A percentile compares a stretch with the other conserved stretches of the same genome.
Evolutionary conservation across 2,113 vertebrate genomes (phyloP).

Genomic region (Romanogobio albipinnatus): DNA sequence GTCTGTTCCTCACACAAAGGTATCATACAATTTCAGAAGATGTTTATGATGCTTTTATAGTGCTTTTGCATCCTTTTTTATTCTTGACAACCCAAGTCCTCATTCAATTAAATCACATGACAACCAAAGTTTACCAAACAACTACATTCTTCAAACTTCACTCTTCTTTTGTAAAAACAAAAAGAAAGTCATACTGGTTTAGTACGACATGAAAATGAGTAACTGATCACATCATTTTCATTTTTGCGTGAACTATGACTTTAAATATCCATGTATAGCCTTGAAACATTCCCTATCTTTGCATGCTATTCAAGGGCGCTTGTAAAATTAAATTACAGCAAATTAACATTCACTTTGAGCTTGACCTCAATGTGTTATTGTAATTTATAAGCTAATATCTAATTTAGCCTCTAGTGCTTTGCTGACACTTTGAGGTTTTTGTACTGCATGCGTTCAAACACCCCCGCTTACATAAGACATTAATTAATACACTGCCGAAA

Average conservation of each 20-base stretch:
- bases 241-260: not conserved
- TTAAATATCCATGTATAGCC: not conserved
- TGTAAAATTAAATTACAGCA: not conserved
- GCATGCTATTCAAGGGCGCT: not conserved
- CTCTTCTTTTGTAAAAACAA: not conserved
- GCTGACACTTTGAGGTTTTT: constrained; percentile 24
- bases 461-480: not conserved
- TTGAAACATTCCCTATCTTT: not conserved
- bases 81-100: not conserved
- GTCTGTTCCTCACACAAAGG: too few species aligned
- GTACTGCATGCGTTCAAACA: constrained; percentile 42
- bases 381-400: constrained; percentile 4
- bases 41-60: not conserved
- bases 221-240: not conserved
- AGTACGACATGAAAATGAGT: not conserved
- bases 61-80: not conserved
- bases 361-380: constrained; percentile 8
- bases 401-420: constrained; percentile 10
- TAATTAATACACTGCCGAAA: constrained; percentile 47
- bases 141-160: not conserved
- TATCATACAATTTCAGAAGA: not conserved
- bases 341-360: not conserved
- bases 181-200: not conserved
- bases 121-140: not conserved
- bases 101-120: not conserved